A percentile compares a stretch with the other conserved stretches of the same genome.
These are phyloP conservation scores for Plodia interpunctella DNA, from an alignment of 1,140 invertebrate genomes.

Conservation along the genomic window DNA sequence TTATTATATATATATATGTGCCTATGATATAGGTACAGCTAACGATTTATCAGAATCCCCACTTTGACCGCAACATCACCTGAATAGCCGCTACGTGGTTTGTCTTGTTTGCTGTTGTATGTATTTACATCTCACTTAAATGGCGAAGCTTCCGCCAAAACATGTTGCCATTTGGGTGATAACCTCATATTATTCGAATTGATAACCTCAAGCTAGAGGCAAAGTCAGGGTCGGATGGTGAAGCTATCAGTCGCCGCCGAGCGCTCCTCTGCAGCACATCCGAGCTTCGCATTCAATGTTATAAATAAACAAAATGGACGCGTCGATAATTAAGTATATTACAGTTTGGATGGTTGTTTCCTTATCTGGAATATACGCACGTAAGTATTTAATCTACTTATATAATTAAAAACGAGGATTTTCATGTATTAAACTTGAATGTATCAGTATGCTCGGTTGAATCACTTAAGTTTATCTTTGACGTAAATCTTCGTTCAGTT, in stretches of 20 bases:
- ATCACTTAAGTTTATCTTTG: neutral
- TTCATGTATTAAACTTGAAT: neutral
- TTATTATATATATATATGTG: neutral
- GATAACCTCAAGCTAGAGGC: slow-evolving; percentile 39
- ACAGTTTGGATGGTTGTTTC: slow-evolving; percentile 16
- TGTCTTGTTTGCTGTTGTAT: no score
- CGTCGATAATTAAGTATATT: slow-evolving; percentile 5
- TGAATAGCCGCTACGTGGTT: no score
- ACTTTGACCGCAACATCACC: no score
- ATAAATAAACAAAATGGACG: slow-evolving; percentile 10
- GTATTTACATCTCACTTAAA: no score
- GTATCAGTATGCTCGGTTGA: neutral
- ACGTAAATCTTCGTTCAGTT: neutral
- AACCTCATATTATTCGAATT: slow-evolving; percentile 14
- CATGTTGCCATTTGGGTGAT: neutral
- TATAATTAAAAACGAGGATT: neutral
- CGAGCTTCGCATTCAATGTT: neutral
- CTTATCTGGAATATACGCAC: slow-evolving; percentile 16
- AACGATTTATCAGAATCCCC: no score
- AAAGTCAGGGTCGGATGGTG: slow-evolving; percentile 27
- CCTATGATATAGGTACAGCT: neutral
- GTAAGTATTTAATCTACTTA: slow-evolving; percentile 25
- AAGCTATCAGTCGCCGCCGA: slow-evolving; percentile 31
- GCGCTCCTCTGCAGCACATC: slow-evolving; percentile 21
- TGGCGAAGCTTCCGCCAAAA: neutral